phyloP scores from a whole-genome alignment of 2,888 invertebrate genomes.

The Anoncus sp. region DNA sequence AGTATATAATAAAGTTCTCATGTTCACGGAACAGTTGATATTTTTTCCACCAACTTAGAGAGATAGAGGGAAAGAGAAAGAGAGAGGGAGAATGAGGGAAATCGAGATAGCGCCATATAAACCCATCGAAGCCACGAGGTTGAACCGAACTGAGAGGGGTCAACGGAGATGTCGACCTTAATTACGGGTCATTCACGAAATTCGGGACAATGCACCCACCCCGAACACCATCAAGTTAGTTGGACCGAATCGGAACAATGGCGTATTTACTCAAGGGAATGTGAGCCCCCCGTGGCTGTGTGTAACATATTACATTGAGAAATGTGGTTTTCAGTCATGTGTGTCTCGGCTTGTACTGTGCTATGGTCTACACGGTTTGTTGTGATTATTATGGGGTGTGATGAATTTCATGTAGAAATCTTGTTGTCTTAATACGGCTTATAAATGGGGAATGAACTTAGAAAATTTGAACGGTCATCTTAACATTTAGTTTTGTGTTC shows the following conservation, averaged over 20 bases:
- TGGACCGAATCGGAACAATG: slow-evolving; percentile 35
- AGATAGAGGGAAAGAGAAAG: neutral
- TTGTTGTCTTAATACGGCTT: neutral
- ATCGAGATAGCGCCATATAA: neutral
- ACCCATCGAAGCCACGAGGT: neutral
- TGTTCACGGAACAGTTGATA: slow-evolving; percentile 9
- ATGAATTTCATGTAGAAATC: neutral
- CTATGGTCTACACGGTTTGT: neutral
- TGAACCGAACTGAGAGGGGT: slow-evolving; percentile 14
- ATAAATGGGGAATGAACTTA: too few relatives aligned
- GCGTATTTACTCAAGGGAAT: slow-evolving; percentile 35
- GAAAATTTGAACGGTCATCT: too few relatives aligned
- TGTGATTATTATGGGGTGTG: neutral
- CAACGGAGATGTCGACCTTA: slow-evolving; percentile 41
- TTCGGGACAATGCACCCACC: slow-evolving; percentile 32
- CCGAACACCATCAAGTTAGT: slow-evolving; percentile 29
- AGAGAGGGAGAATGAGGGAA: neutral
- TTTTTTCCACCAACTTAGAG: neutral
- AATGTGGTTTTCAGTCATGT: slow-evolving; percentile 44
- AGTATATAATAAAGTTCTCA: slow-evolving; percentile 21
- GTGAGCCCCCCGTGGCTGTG: neutral
- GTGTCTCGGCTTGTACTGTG: slow-evolving; percentile 1
- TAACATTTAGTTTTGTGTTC: too few relatives aligned
- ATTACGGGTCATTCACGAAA: slow-evolving; percentile 50
- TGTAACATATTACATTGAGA: slow-evolving; percentile 54